Conservation (phyloP, 2,113 vertebrate species). For the Ceyx melanurus region DNA sequence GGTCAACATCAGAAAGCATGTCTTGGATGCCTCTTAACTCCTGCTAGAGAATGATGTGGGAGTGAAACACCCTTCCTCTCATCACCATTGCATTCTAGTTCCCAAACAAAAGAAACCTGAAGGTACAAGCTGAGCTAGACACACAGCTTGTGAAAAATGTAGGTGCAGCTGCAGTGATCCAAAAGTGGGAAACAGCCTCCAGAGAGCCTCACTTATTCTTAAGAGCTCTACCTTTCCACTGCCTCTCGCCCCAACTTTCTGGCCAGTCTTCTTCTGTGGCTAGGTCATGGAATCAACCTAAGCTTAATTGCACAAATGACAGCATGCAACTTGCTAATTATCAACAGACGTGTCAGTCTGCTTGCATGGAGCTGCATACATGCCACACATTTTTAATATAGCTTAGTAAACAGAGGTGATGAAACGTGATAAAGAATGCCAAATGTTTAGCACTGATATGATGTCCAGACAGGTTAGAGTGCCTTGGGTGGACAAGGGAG, state of each 20-base stretch:
- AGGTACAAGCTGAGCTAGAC: background rate
- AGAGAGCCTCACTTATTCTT: background rate
- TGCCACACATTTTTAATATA: background rate
- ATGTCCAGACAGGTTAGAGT: conserved; percentile 29
- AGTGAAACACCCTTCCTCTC: background rate
- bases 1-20: background rate
- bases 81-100: background rate
- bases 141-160: background rate
- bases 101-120: background rate
- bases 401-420: background rate
- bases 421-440: conserved; percentile 22
- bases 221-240: background rate
- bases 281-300: background rate
- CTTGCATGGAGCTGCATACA: conserved; percentile 8
- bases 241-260: background rate
- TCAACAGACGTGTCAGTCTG: background rate
- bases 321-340: background rate
- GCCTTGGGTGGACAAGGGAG: conserved; percentile 21
- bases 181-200: background rate
- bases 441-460: conserved; percentile 18
- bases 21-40: background rate
- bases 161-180: background rate
- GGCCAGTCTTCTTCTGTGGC: background rate
- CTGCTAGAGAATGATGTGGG: background rate
- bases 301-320: background rate